These are phyloP conservation scores for Diadema setosum DNA, from an alignment of 35 echinoderm and acorn worm genomes.

Conservation along the genomic window DNA sequence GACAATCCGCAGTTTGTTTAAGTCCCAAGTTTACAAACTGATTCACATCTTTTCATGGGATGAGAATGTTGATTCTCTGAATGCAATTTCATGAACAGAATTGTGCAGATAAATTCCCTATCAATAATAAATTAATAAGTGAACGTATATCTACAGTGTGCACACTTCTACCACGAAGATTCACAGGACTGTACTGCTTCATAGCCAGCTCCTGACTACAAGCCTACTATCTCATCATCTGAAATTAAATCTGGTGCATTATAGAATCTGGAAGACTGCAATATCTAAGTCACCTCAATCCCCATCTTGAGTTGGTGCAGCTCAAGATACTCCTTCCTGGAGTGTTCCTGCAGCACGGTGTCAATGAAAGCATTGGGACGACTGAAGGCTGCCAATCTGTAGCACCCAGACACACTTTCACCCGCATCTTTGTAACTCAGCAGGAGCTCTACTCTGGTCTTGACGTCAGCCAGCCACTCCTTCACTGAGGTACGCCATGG, in stretches of 20 bases:
- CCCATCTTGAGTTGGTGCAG: slow-evolving; percentile 52
- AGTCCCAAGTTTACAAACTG: no score
- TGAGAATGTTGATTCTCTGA: no score
- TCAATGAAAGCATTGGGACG: slow-evolving; percentile 60
- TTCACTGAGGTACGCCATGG: background rate
- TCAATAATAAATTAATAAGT: no score
- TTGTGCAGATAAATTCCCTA: no score
- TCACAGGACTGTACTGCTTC: no score
- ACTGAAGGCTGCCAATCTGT: slow-evolving; percentile 52
- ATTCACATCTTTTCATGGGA: no score
- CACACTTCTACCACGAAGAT: no score
- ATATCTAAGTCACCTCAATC: slow-evolving; percentile 41
- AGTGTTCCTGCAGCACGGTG: slow-evolving; percentile 63
- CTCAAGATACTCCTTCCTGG: slow-evolving; percentile 83
- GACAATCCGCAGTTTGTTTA: no score
- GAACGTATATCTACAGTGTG: no score
- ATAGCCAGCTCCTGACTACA: background rate
- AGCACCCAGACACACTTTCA: background rate
- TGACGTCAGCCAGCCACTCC: slow-evolving; percentile 19
- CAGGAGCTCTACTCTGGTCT: slow-evolving; percentile 23
- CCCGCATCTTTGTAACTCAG: background rate
- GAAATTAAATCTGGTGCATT: background rate
- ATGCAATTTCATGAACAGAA: no score
- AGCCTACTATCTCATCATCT: background rate
- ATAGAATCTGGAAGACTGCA: background rate